Base-by-base conservation (phyloP, 1,140 invertebrate species). In the Drosophila nannoptera region DNA sequence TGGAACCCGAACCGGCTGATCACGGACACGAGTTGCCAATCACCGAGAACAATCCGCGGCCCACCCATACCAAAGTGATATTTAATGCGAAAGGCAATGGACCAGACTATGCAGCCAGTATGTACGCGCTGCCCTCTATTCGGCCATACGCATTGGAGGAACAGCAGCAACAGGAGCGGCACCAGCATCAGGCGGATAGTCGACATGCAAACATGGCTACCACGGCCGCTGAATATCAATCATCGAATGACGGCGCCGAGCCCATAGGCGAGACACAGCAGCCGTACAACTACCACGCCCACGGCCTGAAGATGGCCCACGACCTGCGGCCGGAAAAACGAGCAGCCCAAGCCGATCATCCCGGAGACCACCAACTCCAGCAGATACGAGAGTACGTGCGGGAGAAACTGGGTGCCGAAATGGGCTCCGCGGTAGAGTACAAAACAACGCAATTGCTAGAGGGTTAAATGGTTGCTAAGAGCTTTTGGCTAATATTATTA, bases 201-300 rank as follows among this genome's bases (percentile, higher is more conserved):
- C 29, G 14, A 2, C 66, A 69, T 38, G 35, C 40, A 9, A 61
- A 72, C 33, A 65, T 45, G 16, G 45, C 59, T 4, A 4, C 48
- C 7, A 53, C 67, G 40, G 38, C 60, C 11, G 46, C 59, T n/a
- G 72, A 70, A 12, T 66, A 72, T 46, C 69, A 72, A 42, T 36
- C 54, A 7, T 29, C 50, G 8, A 43, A 55, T 43, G 45, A 36
- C 9, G 5, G 33, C 7, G 56, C 5, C 46, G 64, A 16, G 53
- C 69, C 48, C 4, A 69, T 72, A 36, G 31, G 54, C 49, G 73
- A 77, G 1, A 77, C 77, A 6, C 87, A 87, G 29, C 73, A 73
- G 7, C 88, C 88, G 16, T 88, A 72, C 42, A 89, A 89, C 58
- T 89, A 89, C 53, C 88, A 89, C 40, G 88, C 88, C 43, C 88